Conservation (phyloP, 2,888 invertebrate species). For the Capitulum mitella region DNA sequence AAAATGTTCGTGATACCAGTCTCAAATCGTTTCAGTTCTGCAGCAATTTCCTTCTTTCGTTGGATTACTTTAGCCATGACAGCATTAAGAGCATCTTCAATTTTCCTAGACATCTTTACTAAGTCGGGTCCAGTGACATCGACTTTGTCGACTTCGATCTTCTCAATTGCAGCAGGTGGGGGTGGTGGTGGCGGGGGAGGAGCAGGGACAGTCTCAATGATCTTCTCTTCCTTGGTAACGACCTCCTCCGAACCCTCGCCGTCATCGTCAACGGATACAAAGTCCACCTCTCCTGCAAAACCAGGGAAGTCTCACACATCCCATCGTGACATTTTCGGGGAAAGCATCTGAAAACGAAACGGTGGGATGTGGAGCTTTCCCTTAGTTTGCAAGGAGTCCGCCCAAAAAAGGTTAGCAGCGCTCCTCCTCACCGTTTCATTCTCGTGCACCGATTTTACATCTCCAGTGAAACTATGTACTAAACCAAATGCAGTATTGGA, state of each 20-base stretch:
- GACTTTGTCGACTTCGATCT: neutral
- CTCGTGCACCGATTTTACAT: too few relatives aligned
- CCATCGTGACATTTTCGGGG: slow-evolving; percentile 10
- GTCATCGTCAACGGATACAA: neutral
- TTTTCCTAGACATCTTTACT: neutral
- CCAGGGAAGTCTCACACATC: slow-evolving; percentile 1
- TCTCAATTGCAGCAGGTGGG: neutral
- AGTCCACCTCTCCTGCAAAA: slow-evolving; percentile 12
- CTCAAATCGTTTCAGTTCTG: slow-evolving; percentile 2
- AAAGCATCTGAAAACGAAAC: neutral
- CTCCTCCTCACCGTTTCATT: neutral
- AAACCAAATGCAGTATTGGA: too few relatives aligned
- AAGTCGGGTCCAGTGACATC: neutral
- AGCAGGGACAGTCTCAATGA: neutral
- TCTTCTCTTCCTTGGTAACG: neutral
- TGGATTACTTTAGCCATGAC: neutral
- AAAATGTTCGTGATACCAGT: neutral
- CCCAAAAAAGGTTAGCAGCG: neutral
- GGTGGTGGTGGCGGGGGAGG: neutral
- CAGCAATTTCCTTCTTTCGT: neutral
- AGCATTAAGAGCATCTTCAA: neutral
- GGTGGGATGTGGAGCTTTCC: slow-evolving; percentile 23
- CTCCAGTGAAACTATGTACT: too few relatives aligned
- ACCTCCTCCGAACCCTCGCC: neutral
- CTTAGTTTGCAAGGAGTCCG: neutral